Evolutionary conservation across 2,888 invertebrate species (phyloP).

Genomic region (Cryptus armator): DNA sequence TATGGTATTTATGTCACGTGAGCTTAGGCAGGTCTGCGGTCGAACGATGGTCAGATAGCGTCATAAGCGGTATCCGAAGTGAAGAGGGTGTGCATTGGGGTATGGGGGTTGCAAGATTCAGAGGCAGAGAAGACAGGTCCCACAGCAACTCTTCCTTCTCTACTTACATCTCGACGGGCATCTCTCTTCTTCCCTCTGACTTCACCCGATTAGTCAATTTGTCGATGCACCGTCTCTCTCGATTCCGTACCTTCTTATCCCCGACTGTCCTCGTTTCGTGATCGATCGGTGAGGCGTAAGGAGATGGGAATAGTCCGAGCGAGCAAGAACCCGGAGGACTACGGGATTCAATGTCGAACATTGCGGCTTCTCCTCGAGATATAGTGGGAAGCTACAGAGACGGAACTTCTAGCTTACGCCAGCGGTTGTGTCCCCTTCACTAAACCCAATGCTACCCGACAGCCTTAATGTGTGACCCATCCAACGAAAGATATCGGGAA

Average conservation of each 20-base stretch:
- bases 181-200: slow-evolving; percentile 70
- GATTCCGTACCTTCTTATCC: slow-evolving; percentile 50
- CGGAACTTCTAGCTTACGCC: slow-evolving; percentile 65
- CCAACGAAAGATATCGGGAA: slow-evolving; percentile 65
- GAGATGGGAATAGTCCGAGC: slow-evolving; percentile 59
- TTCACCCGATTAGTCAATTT: slow-evolving; percentile 74
- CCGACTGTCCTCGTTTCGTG: slow-evolving; percentile 65
- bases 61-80: slow-evolving; percentile 68
- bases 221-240: slow-evolving; percentile 68
- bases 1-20: slow-evolving; percentile 71
- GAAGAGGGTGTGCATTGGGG: slow-evolving; percentile 61
- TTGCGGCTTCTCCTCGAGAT: slow-evolving; percentile 18
- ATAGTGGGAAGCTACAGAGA: slow-evolving; percentile 51
- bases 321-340: slow-evolving; percentile 51
- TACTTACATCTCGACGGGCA: slow-evolving; percentile 60
- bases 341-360: slow-evolving; percentile 41
- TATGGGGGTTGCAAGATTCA: slow-evolving; percentile 59
- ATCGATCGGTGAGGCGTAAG: slow-evolving; percentile 69
- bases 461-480: slow-evolving; percentile 60
- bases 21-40: slow-evolving; percentile 68
- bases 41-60: slow-evolving; percentile 67
- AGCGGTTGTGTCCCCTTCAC: slow-evolving; percentile 56
- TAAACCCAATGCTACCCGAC: slow-evolving; percentile 46
- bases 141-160: slow-evolving; percentile 38
- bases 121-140: slow-evolving; percentile 44